phyloP scores from a whole-genome alignment of 2,888 invertebrate genomes.

The Allophyes oxyacanthae region DNA sequence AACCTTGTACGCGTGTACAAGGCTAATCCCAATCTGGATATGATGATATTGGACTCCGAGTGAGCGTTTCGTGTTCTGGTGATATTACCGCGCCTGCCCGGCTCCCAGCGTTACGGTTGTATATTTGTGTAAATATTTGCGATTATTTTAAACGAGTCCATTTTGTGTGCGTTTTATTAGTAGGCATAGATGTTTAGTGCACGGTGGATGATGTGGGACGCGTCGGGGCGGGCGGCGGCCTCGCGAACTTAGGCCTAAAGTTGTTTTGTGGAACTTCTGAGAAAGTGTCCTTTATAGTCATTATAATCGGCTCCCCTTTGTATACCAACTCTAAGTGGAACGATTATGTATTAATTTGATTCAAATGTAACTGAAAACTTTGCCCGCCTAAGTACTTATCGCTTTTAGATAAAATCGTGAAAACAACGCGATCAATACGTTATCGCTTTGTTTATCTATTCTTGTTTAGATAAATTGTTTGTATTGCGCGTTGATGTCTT shows the following conservation, averaged over 20 bases:
- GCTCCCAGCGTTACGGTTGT: conserved; percentile 62
- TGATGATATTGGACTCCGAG: conserved; percentile 85
- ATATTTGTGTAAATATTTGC: conserved; percentile 83
- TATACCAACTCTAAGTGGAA: conserved; percentile 71
- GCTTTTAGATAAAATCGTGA: conserved; percentile 67
- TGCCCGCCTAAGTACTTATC: conserved; percentile 64
- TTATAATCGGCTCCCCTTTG: conserved; percentile 67
- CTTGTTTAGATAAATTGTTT: conserved; percentile 75
- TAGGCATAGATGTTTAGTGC: conserved; percentile 76
- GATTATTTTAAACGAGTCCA: conserved; percentile 73
- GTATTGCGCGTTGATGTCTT: conserved; percentile 85
- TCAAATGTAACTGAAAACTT: conserved; percentile 54
- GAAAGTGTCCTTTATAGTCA: conserved; percentile 82
- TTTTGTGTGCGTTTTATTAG: conserved; percentile 79
- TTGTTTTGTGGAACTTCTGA: conserved; percentile 73
- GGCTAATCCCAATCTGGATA: conserved; percentile 73
- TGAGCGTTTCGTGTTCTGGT: conserved; percentile 86
- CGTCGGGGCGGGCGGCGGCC: conserved; percentile 71
- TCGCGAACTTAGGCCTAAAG: conserved; percentile 79
- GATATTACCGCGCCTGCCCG: conserved; percentile 70
- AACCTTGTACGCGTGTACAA: conserved; percentile 30
- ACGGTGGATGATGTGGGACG: conserved; percentile 65
- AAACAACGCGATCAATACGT: conserved; percentile 80
- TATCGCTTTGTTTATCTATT: conserved; percentile 75
- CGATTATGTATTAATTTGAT: conserved; percentile 25